Evolutionary conservation across 2,888 invertebrate genomes (phyloP), one percentile per base, ranked within the genome.

Genomic region (Kuschelorhynchus macadamiae): DNA sequence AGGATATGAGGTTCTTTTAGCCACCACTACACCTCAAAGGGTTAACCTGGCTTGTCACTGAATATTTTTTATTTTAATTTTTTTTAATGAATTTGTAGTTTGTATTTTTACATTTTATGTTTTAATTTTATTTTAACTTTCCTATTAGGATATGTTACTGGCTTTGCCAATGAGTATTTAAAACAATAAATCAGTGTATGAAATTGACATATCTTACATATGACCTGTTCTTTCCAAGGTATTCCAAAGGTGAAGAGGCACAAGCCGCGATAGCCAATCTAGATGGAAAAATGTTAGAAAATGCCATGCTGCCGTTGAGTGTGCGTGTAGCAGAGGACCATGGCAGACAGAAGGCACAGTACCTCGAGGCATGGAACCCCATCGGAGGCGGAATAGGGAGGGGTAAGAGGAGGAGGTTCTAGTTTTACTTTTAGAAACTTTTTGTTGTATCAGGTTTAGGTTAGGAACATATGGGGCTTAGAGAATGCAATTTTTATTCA

Each of bases 221-320:
- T n/a, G n/a, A n/a, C n/a, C n/a, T n/a, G n/a, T n/a, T 36, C 11
- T 5, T 25, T 7, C 25, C 4, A 25, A 94, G 95, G 84, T 97
- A 88, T 81, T 93, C 95, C 77, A 93, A 92, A 79, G 89, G 94
- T 61, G 93, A 94, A 80, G 94, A 96, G 82, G 96, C 97, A 16
- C 93, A 95, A 80, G 92, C 92, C 75, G 96, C 97, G 67, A 96
- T 96, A 79, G 89, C 91, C 47, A 90, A 91, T 71, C 85, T 97
- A 74, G 94, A 96, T 82, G 94, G 94, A 74, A 91, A 91, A 71
- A 90, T 94, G 83, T 91, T 94, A 55, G 92, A 93, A 75, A 95
- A 94, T 72, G 92, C 92, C 67, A 90, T 91, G 70, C 92, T 94
- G 80, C 92, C 95, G 17, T 86, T 97, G 44, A 89, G 91, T 73